Evolutionary conservation across 2,797 vertebrate genomes (phyloP).

Genomic region (Crenichthys baileyi): DNA sequence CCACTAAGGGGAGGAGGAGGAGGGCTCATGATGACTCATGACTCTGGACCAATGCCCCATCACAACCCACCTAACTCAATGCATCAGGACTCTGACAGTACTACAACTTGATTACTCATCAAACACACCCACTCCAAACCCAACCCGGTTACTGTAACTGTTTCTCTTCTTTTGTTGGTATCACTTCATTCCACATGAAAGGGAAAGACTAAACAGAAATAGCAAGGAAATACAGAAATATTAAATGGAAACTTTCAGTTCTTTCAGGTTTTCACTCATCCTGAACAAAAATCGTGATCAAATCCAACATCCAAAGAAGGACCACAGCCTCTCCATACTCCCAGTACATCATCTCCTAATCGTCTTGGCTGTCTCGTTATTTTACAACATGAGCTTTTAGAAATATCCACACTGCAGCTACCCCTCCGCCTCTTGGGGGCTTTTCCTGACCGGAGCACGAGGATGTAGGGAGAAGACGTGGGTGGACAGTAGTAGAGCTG

Average conservation of each 20-base stretch:
- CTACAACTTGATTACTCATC: slow-evolving; percentile 17
- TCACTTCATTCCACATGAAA: neutral
- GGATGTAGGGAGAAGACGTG: slow-evolving; percentile 26
- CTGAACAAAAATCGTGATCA: slow-evolving; percentile 29
- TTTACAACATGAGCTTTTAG: slow-evolving; percentile 17
- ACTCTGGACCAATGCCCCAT: slow-evolving; percentile 22
- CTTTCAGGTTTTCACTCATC: slow-evolving; percentile 31
- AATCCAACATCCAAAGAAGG: slow-evolving; percentile 37
- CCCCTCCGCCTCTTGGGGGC: slow-evolving; percentile 37
- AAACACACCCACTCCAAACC: slow-evolving; percentile 13
- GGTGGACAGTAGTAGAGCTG: slow-evolving; percentile 54
- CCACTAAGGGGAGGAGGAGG: slow-evolving; percentile 14
- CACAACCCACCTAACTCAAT: slow-evolving; percentile 2
- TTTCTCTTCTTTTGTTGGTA: slow-evolving; percentile 4
- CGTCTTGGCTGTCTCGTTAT: slow-evolving; percentile 9
- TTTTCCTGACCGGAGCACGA: slow-evolving; percentile 48
- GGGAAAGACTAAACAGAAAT: neutral
- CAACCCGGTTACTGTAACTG: slow-evolving; percentile 1
- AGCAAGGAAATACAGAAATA: neutral
- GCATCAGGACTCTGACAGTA: slow-evolving; percentile 13
- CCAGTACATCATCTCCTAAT: slow-evolving; percentile 35
- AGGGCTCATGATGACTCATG: slow-evolving; percentile 49
- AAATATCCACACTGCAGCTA: slow-evolving; percentile 47
- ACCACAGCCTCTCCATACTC: slow-evolving; percentile 21
- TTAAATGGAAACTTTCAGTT: neutral